These are phyloP conservation scores for Lochmaea capreae DNA, from an alignment of 2,888 invertebrate species.

Conservation along the genomic window DNA sequence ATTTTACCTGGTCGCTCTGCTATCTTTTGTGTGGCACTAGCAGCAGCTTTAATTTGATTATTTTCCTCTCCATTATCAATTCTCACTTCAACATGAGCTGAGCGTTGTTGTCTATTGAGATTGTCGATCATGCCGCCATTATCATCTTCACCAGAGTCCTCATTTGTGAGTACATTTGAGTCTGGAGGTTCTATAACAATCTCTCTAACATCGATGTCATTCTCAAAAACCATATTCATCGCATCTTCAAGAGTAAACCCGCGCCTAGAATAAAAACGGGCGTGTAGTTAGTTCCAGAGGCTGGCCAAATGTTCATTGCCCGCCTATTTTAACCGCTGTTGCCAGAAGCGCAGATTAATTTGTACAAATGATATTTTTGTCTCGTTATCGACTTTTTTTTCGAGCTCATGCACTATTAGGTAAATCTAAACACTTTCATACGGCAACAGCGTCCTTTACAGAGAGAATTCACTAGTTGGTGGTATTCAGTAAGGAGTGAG, in stretches of 20 bases:
- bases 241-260: conserved; percentile 7
- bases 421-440: too few species aligned
- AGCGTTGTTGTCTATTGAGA: conserved; percentile 35
- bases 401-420: too few species aligned
- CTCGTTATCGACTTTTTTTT: too few species aligned
- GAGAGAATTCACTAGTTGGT: too few species aligned
- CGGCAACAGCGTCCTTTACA: too few species aligned
- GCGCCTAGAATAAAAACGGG: conserved; percentile 6
- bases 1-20: conserved; percentile 1
- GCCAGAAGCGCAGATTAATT: too few species aligned
- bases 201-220: conserved; percentile 15
- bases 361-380: too few species aligned
- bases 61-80: conserved; percentile 19
- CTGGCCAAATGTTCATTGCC: too few species aligned
- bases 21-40: conserved; percentile 11
- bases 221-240: conserved; percentile 10
- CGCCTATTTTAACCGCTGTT: too few species aligned
- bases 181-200: conserved; percentile 22
- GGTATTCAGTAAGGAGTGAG: too few species aligned
- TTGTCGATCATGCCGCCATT: conserved; percentile 39
- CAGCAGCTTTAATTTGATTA: neutral
- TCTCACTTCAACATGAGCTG: conserved; percentile 28
- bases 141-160: conserved; percentile 43
- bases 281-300: too few species aligned
- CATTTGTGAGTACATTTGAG: conserved; percentile 21